Conservation (phyloP, 2,113 vertebrate genomes). For the Trachemys scripta region DNA sequence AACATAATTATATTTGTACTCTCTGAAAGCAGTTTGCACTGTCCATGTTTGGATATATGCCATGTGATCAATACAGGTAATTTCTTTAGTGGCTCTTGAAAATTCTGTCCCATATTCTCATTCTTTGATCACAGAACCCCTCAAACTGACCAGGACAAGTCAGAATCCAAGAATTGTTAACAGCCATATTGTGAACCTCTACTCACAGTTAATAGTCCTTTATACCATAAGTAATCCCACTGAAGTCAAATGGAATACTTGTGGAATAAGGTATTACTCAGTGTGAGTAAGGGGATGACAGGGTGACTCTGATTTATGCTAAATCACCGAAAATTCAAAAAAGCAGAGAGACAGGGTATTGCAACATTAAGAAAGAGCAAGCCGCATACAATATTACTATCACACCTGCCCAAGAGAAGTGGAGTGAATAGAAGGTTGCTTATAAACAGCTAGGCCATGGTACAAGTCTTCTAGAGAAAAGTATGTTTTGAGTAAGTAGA, state of each 20-base stretch:
- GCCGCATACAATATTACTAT: background rate
- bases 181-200: background rate
- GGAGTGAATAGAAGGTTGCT: conserved; percentile 4
- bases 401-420: background rate
- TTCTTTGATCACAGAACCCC: background rate
- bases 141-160: background rate
- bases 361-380: fast-evolving
- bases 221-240: background rate
- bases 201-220: background rate
- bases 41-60: conserved; percentile 55
- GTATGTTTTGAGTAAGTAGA: conserved; percentile 35
- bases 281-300: fast-evolving
- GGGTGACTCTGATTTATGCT: background rate
- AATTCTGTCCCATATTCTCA: conserved; percentile 17
- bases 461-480: background rate
- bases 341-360: background rate
- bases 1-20: conserved; percentile 58
- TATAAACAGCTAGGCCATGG: conserved; percentile 21
- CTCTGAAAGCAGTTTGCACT: conserved; percentile 47
- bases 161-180: background rate
- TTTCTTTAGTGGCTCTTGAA: conserved; percentile 19
- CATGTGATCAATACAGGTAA: conserved; percentile 58
- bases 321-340: background rate
- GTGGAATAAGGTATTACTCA: background rate
- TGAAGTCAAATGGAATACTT: background rate